Base-by-base conservation (phyloP, 2,888 invertebrate species). In the Plusia festucae region DNA sequence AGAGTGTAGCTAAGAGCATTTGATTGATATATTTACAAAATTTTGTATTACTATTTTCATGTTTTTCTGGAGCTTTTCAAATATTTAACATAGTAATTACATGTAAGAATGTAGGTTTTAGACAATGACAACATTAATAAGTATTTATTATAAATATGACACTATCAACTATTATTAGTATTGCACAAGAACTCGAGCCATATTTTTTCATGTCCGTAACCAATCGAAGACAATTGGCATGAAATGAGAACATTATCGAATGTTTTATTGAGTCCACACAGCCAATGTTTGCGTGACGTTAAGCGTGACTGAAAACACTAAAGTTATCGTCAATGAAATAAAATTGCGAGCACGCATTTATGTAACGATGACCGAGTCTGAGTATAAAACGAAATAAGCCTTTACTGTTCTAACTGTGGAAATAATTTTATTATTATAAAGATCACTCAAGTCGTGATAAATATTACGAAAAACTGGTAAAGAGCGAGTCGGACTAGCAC, bases 211-310 rank as follows among this genome's bases (percentile, higher is more conserved):
- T 90, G 88, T 82, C 83, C 82, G 87, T 78, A 85, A 85, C 87
- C 82, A 89, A 90, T 90, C 86, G 84, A 82, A 78, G 76, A 82
- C 82, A 86, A 85, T 86, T 82, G 80, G 76, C 77, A 75, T 85
- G 83, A 87, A 87, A 88, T 88, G 72, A 89, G 86, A 89, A 87
- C 81, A 86, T 89, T 88, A 84, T 81, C 53, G 70, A 79, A 77
- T 76, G 76, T 78, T 85, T 74, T 82, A 84, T 83, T 82, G 85
- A 78, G 83, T 83, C 83, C 81, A 73, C 80, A 78, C 66, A 80
- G 70, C 68, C 30, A 82, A 78, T 82, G 82, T 78, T 79, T 78
- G 72, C 40, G 15, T 40, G 46, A 20, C 46, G 76, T 70, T 81
- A 85, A 77, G 89, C 88, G 89, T 89, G 89, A 86, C 86, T 82